phyloP scores from a whole-genome alignment of 1,140 invertebrate genomes.

The Vanessa tameamea region DNA sequence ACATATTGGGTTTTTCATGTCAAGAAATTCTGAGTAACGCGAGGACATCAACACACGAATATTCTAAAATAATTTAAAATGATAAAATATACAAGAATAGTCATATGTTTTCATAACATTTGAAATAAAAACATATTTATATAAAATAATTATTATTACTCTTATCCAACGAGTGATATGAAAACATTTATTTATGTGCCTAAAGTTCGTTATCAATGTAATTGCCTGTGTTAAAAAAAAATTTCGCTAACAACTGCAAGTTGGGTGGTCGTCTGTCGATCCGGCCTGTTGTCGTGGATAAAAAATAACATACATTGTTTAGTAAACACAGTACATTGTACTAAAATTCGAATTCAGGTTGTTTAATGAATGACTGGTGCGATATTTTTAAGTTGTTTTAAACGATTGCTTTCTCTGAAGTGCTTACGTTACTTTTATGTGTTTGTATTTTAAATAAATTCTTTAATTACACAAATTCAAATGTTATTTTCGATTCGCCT shows the following conservation, averaged over 20 bases:
- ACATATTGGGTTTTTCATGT: too few species aligned
- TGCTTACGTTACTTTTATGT: conserved; percentile 15
- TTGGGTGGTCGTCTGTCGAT: conserved; percentile 60
- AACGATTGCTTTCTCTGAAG: conserved; percentile 31
- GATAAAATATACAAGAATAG: too few species aligned
- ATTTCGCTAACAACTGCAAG: conserved; percentile 54
- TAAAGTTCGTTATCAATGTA: conserved; percentile 54
- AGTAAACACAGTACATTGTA: conserved; percentile 64
- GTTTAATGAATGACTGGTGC: conserved; percentile 35
- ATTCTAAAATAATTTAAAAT: too few species aligned
- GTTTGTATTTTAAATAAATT: conserved; percentile 11
- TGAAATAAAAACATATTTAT: too few species aligned
- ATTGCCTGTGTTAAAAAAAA: conserved; percentile 59
- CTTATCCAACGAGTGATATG: conserved; percentile 16
- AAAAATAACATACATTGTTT: conserved; percentile 59
- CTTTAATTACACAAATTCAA: conserved; percentile 4
- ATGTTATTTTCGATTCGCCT: not conserved
- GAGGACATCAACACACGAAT: too few species aligned
- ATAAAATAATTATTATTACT: not conserved
- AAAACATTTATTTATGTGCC: conserved; percentile 34
- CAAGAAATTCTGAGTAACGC: too few species aligned
- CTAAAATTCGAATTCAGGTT: conserved; percentile 44
- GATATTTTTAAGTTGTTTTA: conserved; percentile 34
- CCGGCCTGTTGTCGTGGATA: conserved; percentile 55
- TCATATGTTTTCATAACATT: too few species aligned